Base-by-base conservation (phyloP, 2,797 vertebrate species). In the Enoplosus armatus region DNA sequence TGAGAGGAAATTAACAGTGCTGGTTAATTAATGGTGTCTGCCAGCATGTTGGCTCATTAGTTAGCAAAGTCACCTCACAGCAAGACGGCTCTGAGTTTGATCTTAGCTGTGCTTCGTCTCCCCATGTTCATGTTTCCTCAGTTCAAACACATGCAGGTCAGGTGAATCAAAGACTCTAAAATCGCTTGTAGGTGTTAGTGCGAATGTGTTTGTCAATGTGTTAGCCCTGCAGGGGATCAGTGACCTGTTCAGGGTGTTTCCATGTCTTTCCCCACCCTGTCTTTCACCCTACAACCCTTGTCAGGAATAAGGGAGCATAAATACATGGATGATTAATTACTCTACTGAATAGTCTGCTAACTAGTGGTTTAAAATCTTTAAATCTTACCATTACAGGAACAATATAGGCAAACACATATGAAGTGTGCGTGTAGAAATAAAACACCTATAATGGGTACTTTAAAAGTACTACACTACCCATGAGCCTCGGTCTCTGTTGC, bases 1-100 rank as follows among this genome's bases (percentile, higher is more conserved):
- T 59, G 70, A 85, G 68, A 90, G 91, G 88, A 91, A 92, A 93
- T 92, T 75, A 92, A 90, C 68, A 69, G 58, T 71, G 59, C 68
- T 80, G 69, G 77, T 83, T 92, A 89, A 92, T 91, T 90, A 89
- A 84, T 82, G 87, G 69, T 73, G 67, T 86, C 79, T 82, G 85
- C 84, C 84, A 86, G 82, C 71, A 75, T 75, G 83, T 85, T 78
- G 85, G 84, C 87, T 92, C 89, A 89, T 89, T 91, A 90, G 86
- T 79, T 84, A 81, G 81, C 65, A 81, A 87, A 89, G 87, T 83
- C 75, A 87, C 80, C 85, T 86, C 83, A 83, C 85, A 86, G 85
- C 78, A 47, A 79, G 64, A 79, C 50, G 64, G 75, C 68, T 82
- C 59, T 51, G 48, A 80, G 78, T 87, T 90, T 89, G 89, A 91